A percentile compares a stretch with the other conserved stretches of the same genome.
These are phyloP conservation scores for Anoplius nigerrimus DNA, from an alignment of 2,888 invertebrate genomes.

Conservation along the genomic window DNA sequence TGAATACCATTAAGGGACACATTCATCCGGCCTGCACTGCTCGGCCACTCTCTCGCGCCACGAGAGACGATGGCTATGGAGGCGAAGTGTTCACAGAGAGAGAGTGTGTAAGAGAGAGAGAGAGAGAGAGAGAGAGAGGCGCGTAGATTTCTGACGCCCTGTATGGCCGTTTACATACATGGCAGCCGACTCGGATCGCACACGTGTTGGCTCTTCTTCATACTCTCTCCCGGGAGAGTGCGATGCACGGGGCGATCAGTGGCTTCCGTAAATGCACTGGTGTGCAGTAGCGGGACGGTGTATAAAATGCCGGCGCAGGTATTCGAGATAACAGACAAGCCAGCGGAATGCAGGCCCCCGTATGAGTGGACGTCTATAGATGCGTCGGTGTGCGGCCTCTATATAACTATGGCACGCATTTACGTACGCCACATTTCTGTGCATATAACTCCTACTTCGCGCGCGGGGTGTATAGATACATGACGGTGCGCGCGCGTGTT, in stretches of 20 bases:
- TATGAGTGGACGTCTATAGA: constrained; percentile 23
- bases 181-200: neutral
- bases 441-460: no score
- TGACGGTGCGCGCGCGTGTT: no score
- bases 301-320: constrained; percentile 20
- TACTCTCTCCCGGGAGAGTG: constrained; percentile 24
- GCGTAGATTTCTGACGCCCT: neutral
- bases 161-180: neutral
- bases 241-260: constrained; percentile 24
- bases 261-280: constrained; percentile 42
- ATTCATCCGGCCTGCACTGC: constrained; percentile 15
- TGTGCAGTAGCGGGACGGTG: constrained; percentile 2
- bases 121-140: no score
- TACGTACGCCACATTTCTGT: no score
- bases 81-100: no score
- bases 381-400: no score
- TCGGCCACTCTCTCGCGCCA: neutral
- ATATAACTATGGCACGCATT: no score
- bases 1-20: constrained; percentile 41
- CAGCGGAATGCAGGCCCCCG: constrained; percentile 46
- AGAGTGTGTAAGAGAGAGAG: no score
- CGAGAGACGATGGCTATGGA: no score
- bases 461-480: no score
- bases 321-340: constrained; percentile 46
- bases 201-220: constrained; percentile 34